Percentiles rank a stretch among this genome's conserved stretches.
phyloP scores from a whole-genome alignment of 2,797 vertebrate genomes.

The Schizopygopsis pylzovi region DNA sequence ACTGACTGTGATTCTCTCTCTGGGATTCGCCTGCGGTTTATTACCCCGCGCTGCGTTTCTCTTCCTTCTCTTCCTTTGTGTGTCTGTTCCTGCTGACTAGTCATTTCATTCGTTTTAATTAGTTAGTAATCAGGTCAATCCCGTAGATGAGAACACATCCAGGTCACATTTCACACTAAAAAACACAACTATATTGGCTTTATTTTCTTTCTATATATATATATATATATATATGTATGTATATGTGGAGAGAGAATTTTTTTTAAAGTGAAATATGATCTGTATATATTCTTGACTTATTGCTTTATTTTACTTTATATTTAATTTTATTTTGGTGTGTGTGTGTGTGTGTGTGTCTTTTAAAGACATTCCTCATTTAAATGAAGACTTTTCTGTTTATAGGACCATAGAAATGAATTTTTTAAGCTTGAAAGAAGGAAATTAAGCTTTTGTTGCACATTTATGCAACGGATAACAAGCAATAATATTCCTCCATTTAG shows the following conservation, averaged over 20 bases:
- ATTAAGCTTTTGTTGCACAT: constrained; percentile 35
- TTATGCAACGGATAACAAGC: constrained; percentile 54
- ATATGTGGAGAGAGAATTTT: neutral
- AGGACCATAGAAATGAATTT: neutral
- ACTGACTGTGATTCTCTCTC: neutral
- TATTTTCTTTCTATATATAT: neutral
- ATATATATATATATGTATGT: neutral
- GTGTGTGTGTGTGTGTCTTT: neutral
- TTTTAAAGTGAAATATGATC: neutral
- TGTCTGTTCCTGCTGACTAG: neutral
- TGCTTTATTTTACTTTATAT: neutral
- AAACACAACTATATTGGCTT: no score
- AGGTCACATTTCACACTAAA: neutral
- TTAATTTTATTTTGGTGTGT: neutral
- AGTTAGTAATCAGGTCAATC: neutral
- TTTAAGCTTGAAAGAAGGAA: constrained; percentile 16
- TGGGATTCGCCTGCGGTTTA: neutral
- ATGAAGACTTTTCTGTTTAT: neutral
- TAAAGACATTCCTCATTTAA: neutral
- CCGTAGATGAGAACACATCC: no score
- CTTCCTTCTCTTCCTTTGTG: neutral
- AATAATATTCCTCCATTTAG: constrained; percentile 31
- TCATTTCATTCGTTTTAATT: neutral
- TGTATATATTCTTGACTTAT: neutral
- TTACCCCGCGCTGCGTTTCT: neutral